phyloP scores from a whole-genome alignment of 2,113 vertebrate species.

The Hypanus sabinus region DNA sequence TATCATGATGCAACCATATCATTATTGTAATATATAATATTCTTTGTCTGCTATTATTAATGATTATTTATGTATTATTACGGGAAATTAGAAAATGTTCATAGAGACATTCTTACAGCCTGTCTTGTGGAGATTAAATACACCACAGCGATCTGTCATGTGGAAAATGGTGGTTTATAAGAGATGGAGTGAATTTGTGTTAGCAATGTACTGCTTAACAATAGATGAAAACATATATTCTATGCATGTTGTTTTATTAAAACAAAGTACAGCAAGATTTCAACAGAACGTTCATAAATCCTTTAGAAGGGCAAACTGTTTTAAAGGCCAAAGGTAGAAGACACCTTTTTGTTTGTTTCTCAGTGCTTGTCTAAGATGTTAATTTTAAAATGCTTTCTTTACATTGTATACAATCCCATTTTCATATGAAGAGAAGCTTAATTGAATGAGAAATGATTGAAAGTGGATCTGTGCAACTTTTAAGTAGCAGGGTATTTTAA shows the following conservation, averaged over 20 bases:
- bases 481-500: neutral
- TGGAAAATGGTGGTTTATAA: neutral
- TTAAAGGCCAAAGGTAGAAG: neutral
- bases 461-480: neutral
- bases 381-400: neutral
- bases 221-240: neutral
- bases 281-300: neutral
- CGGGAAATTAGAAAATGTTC: neutral
- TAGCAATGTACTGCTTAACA: neutral
- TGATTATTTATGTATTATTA: neutral
- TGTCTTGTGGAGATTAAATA: neutral
- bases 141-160: neutral
- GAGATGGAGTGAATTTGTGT: neutral
- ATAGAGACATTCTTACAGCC: neutral
- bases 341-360: neutral
- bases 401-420: neutral
- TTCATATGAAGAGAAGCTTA: neutral
- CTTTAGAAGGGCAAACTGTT: neutral
- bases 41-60: too few species aligned
- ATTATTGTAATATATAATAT: neutral
- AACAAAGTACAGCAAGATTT: neutral
- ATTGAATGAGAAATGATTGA: neutral
- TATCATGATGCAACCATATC: neutral
- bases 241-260: neutral
- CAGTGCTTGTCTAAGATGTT: neutral